Conservation (phyloP, 2,113 vertebrate species). For the Aix galericulata region DNA sequence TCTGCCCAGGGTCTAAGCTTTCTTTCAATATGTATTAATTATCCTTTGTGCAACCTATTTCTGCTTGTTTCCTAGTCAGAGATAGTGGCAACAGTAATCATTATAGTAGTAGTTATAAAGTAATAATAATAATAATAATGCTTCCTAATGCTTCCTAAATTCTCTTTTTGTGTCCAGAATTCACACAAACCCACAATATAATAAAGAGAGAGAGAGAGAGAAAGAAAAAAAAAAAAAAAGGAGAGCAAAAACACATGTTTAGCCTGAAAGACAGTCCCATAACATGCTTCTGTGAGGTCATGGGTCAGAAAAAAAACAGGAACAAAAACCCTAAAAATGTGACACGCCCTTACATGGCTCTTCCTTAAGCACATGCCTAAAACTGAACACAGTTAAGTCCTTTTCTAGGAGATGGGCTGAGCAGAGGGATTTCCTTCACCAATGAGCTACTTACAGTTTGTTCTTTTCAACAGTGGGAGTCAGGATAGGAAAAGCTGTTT, state of each 20-base stretch:
- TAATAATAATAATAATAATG: not conserved
- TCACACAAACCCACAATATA: not conserved
- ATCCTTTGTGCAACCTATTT: not conserved
- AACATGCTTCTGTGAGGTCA: not conserved
- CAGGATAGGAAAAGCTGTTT: constrained; percentile 69
- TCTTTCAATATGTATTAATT: not conserved
- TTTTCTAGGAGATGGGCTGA: not conserved
- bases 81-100: not conserved
- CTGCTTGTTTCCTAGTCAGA: not conserved
- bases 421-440: constrained; percentile 12
- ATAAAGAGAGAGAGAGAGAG: not conserved
- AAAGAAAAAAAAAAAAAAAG: not conserved
- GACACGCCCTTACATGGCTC: not conserved
- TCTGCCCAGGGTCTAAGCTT: not conserved
- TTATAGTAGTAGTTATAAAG: not conserved
- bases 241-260: not conserved
- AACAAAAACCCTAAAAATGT: not conserved
- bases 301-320: not conserved
- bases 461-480: constrained; percentile 34
- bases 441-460: not conserved
- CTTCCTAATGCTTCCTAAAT: not conserved
- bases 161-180: not conserved
- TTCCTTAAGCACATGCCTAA: not conserved
- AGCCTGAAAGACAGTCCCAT: not conserved
- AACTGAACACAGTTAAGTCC: not conserved